Base-by-base conservation (phyloP, 2,888 invertebrate species). In the Leptura quadrifasciata region DNA sequence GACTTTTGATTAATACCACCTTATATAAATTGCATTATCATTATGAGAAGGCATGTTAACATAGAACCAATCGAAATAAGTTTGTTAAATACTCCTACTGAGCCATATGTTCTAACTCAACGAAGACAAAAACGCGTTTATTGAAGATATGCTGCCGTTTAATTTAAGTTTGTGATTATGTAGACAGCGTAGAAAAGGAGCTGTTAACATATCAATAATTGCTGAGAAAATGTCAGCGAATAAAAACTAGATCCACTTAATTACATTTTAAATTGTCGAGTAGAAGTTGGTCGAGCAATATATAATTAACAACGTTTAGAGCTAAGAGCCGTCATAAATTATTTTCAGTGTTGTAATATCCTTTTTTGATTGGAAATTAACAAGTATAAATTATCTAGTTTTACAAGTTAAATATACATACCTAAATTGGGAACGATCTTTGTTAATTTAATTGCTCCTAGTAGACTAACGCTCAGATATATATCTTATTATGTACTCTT, bases 121-220 rank as follows among this genome's bases (percentile, higher is more conserved):
- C 27, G 6, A 0, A 39, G 35, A 39, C 10, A 39, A 39, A 39
- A 39, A 39, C 39, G n/a, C 12, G 15, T 39, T 39, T 15, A 39
- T 6, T 39, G 12, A 31, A 5, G 31, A 31, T 3, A 8, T 39
- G 39, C 39, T 39, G 15, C 8, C 12, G 39, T 39, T 39, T 39
- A 39, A 39, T 39, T 1, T 15, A 12, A 1, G 39, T 39, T 15
- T 39, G 39, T 39, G 39, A 39, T 39, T 39, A 15, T 12, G 39
- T 15, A 39, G 39, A 15, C 39, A 15, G 39, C 12, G 15, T 39
- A 39, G 15, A 15, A 39, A 39, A 39, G 39, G 39, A 39, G 39
- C 39, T 39, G 39, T 39, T 39, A 39, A 39, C 39, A 39, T 39
- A 39, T 39, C 39, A 39, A 39, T 39, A 39, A 39, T 39, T 39